Evolutionary conservation across 2,888 invertebrate species (phyloP).

Genomic region (Pardosa pseudoannulata): DNA sequence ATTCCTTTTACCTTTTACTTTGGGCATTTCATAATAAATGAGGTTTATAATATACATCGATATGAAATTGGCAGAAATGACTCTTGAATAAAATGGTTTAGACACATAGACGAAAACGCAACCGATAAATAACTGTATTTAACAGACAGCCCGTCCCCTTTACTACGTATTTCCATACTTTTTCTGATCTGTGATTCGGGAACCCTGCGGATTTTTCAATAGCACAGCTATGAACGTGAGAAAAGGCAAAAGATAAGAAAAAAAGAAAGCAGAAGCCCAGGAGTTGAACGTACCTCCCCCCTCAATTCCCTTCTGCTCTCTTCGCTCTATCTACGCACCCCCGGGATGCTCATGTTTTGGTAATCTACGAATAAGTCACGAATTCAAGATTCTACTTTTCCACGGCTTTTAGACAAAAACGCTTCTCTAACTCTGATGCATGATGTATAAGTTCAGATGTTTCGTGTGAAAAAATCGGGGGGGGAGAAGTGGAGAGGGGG

Average conservation of each 20-base stretch:
- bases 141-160: too few relatives aligned
- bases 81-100: too few relatives aligned
- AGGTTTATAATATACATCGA: too few relatives aligned
- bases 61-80: too few relatives aligned
- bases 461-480: not conserved
- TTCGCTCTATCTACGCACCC: not conserved
- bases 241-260: not conserved
- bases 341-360: conserved; percentile 60
- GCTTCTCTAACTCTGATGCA: not conserved
- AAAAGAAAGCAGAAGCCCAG: too few relatives aligned
- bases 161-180: not conserved
- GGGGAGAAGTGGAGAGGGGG: too few relatives aligned
- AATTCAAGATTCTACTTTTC: conserved; percentile 27
- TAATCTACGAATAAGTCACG: conserved; percentile 65
- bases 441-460: not conserved
- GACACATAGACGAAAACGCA: too few relatives aligned
- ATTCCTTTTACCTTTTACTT: too few relatives aligned
- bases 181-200: not conserved
- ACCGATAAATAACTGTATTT: too few relatives aligned
- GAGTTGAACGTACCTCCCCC: not conserved
- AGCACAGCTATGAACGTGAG: not conserved
- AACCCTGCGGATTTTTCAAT: conserved; percentile 1
- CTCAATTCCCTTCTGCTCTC: too few relatives aligned
- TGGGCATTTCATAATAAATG: too few relatives aligned
- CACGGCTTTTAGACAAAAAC: conserved; percentile 12